Base-by-base conservation (phyloP, 2,113 vertebrate species). In the Herpetotheres cachinnans region DNA sequence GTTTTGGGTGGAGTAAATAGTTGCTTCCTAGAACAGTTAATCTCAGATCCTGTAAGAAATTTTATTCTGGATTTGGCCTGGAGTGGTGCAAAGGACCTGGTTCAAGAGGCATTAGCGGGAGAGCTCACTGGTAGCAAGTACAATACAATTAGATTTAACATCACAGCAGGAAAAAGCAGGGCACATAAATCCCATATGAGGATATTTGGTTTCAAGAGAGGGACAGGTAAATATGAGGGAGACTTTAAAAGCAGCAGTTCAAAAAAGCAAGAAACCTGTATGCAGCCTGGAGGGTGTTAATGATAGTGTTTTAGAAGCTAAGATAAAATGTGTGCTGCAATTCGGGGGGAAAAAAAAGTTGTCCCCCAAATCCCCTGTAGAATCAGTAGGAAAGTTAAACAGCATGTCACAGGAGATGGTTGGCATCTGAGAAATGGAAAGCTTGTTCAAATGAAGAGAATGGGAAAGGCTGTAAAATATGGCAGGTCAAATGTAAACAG, bases 1-100 rank as follows among this genome's bases (percentile, higher is more conserved):
- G 59, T 95, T 94, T 96, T 73, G 13, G 3, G 30, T 70, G 84
- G 44, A 88, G 25, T 76, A 70, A 96, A 58, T 26, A n/a, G 46
- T 90, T 91, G 34, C 62, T 93, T 97, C 90, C 78, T 90, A 90
- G 85, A 90, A 82, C 25, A 22, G 92, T 88, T 95, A 93, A 91
- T 95, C 71, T 63, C 42, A 70, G 84, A 7, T 80, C 54, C 62
- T 88, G 15, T 56, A 77, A 85, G 92, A 90, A 76, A 82, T 82
- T 52, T 78, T 96, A 13, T 88, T 93, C 94, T 91, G 66, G 66
- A 80, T 93, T 95, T 93, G 74, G 30, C 73, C 66, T 72, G 61
- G 63, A 84, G 69, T 42, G 55, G 13, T 84, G 80, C 4, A 0
- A 67, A 91, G 83, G 65, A 40, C 78, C 44, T 49, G 25, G 20